Evolutionary conservation across 2,113 vertebrate genomes (phyloP), one percentile per base, ranked within the genome.

Genomic region (Micronisus gabar): DNA sequence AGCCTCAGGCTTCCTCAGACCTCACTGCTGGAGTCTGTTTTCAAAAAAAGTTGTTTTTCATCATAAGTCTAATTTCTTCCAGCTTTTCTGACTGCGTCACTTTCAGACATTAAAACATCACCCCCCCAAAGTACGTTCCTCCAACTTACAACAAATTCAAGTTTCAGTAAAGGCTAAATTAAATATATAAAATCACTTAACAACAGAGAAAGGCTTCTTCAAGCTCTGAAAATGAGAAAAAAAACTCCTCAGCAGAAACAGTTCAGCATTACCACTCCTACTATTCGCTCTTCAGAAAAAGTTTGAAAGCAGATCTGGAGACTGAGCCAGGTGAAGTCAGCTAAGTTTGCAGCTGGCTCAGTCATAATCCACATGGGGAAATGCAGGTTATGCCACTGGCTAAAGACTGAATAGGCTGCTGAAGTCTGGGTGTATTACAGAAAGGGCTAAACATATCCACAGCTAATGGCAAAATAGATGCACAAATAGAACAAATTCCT

Each of bases 61-160:
- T 89, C 80, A 14, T 71, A 79, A 68, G 26, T 41, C 25, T 93
- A 80, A 94, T 95, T 95, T 96, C 78, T 85, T 89, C 68, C 83
- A 95, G 81, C 38, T 87, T 97, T 90, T 75, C 76, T 91, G 40
- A 36, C 84, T 93, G 32, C 9, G 5, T 84, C 65, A 63, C 26
- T 94, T 90, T 83, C 83, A 91, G 72, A 84, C 50, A 50, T 34
- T 89, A 62, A 91, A 94, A 91, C 55, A 74, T 71, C 75, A 81
- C 53, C 7, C 11, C 26, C 21, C 4, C 2, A 4, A 81, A 85
- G 17, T 48, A 68, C 1, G 0, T 8, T 74, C 5, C 21, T 86
- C n/a, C 34, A 91, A 26, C 11, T 82, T 55, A 59, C 3, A 83
- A 70, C 6, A 79, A 66, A 70, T 78, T 71, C 27, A 74, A 52